These are phyloP conservation scores for Eurystomus gularis DNA, from an alignment of 2,113 vertebrate species.

Conservation along the genomic window DNA sequence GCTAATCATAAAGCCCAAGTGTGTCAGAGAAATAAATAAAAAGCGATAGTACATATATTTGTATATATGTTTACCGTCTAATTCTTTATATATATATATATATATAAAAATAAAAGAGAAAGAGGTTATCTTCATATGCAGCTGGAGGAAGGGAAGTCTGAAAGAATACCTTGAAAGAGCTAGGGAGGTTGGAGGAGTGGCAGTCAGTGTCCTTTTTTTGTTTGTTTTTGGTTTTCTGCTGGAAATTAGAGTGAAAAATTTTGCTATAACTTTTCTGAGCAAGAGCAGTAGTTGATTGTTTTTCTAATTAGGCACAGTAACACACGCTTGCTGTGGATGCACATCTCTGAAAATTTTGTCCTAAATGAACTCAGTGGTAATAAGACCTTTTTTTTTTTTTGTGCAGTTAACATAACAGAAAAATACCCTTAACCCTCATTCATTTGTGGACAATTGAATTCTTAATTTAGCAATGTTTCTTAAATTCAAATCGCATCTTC, in stretches of 20 bases:
- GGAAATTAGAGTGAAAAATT: neutral
- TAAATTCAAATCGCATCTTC: neutral
- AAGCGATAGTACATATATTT: neutral
- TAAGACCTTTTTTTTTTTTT: neutral
- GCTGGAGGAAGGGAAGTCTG: neutral
- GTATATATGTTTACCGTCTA: neutral
- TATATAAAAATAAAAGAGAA: neutral
- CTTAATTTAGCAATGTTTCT: neutral
- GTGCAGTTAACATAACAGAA: neutral
- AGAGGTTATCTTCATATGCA: neutral
- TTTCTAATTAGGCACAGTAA: neutral
- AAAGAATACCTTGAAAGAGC: neutral
- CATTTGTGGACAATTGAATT: neutral
- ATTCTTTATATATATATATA: too few relatives aligned
- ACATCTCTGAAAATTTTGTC: neutral
- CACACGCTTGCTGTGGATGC: neutral
- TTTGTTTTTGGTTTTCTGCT: too few relatives aligned
- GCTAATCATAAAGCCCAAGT: neutral
- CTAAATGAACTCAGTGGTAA: neutral
- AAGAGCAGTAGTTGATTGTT: slow-evolving; percentile 14
- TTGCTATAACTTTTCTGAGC: neutral
- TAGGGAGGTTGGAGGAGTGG: neutral
- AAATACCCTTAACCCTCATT: neutral
- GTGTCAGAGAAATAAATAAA: neutral
- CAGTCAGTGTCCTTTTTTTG: neutral